Base-by-base conservation (phyloP, 2,888 invertebrate species). In the Perizoma flavofasciatum region DNA sequence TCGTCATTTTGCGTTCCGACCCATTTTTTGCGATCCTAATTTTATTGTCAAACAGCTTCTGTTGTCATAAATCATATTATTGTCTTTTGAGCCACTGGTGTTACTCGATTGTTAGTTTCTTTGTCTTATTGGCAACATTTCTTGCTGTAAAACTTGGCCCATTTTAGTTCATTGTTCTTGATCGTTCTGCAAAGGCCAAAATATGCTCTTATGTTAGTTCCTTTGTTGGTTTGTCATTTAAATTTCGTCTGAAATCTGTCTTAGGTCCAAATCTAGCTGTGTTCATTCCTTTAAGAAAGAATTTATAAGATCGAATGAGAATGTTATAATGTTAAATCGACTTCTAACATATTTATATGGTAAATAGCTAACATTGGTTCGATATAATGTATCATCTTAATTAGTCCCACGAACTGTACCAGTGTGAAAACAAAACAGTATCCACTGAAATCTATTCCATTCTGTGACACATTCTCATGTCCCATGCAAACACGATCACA, bases 81-180 rank as follows among this genome's bases (percentile, higher is more conserved):
- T 81, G 81, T 80, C 73, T 79, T 72, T 75, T 66, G 64, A 70
- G 88, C 90, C 89, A 90, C 91, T 82, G 87, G 90, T 90, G 82
- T 91, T 91, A 89, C 77, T 66, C 65, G 68, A 79, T 87, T 88
- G 86, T 87, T 76, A 74, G 64, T 68, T 49, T 57, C 77, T 75
- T 82, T 83, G 82, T 84, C 56, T 66, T 70, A 78, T 85, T 86
- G 74, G 83, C 84, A 82, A 84, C 73, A 66, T 72, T 53, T 70
- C 72, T 66, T 67, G 35, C 53, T 63, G 64, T 72, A 83, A 83
- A 85, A 83, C 74, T 73, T 81, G 81, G 77, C 78, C 83, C 80
- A 82, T 85, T 44, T 82, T 74, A 64, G 59, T 61, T 61, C 50
- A 74, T 82, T 82, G 79, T 81, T 71, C 59, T 55, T 46, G 49